phyloP scores from a whole-genome alignment of 2,113 vertebrate species.

The Hoplias malabaricus region DNA sequence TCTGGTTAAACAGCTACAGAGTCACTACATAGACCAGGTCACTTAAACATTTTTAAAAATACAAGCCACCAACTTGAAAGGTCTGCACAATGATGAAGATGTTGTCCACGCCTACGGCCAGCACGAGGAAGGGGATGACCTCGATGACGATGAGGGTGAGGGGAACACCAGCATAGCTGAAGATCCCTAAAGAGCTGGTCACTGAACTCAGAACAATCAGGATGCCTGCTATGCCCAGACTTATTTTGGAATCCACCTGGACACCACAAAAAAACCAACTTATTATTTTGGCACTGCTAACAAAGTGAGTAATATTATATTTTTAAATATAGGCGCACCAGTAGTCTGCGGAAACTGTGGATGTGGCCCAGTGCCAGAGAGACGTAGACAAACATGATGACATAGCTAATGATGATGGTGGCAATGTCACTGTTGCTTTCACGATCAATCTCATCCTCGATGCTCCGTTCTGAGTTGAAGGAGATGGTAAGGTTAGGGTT shows the following conservation, averaged over 20 bases:
- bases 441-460: slow-evolving; percentile 92
- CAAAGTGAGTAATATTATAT: background rate
- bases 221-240: slow-evolving; percentile 90
- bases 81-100: slow-evolving; percentile 97
- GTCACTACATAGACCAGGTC: background rate
- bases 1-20: background rate
- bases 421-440: slow-evolving; percentile 86
- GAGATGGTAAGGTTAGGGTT: slow-evolving; percentile 88
- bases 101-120: slow-evolving; percentile 98
- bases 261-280: background rate
- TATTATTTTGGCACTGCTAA: background rate
- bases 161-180: slow-evolving; percentile 88
- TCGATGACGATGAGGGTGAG: slow-evolving; percentile 96
- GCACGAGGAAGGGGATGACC: slow-evolving; percentile 96
- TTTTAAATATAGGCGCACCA: slow-evolving; percentile 71
- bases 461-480: slow-evolving; percentile 88
- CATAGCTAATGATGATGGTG: slow-evolving; percentile 87
- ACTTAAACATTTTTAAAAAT: no score
- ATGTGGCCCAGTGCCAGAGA: slow-evolving; percentile 91
- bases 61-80: slow-evolving; percentile 78
- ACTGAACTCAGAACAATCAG: slow-evolving; percentile 95
- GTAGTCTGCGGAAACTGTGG: slow-evolving; percentile 73
- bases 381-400: slow-evolving; percentile 93
- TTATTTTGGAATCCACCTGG: slow-evolving; percentile 87
- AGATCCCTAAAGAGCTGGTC: slow-evolving; percentile 88